Evolutionary conservation across 30 jellyfish, hydroid and myxozoan species (phyloP), one percentile per base, ranked within the genome.

Genomic region (Aurelia aurita): DNA sequence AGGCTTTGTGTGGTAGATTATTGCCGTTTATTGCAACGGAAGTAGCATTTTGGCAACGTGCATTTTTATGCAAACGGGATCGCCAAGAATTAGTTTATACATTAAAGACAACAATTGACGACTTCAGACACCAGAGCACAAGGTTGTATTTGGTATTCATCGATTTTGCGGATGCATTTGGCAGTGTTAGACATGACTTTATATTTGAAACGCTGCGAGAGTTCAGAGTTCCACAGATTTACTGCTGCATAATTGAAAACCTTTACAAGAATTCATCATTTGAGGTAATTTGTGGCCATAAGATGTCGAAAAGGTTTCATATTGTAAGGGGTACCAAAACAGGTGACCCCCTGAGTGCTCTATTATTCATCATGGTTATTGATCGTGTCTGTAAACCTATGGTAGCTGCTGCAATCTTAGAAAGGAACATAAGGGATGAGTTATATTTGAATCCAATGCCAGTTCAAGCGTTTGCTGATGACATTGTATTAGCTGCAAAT

Each of bases 391-490:
- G 22, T 19, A 9, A 66, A 55, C 78, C 58, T 66, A 60, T 23
- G 23, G 23, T 60, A 60, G 21, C 73, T 60, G 73, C 73, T 60
- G 31, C 73, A 60, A 18, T 60, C 31, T 60, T 60, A 60, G 29
- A 60, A 13, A 23, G 73, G 31, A n/a, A n/a, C n/a, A n/a, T n/a
- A n/a, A n/a, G n/a, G n/a, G n/a, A n/a, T n/a, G n/a, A n/a, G n/a
- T n/a, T 23, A 13, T 10, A 60, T 28, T 20, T 13, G 13, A 66
- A 19, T 19, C 58, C 12, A 66, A 66, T 60, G 73, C 73, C 73
- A 13, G 31, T 60, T 68, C 80, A 29, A 35, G 80, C 80, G 20
- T 68, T 10, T 68, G 80, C 69, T 20, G 80, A 68, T 35, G 80
- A 68, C 23, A 68, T 68, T 31, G 80, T n/a, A n/a, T n/a, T n/a